A percentile compares a stretch with the other conserved stretches of the same genome.
These are phyloP conservation scores for Notarius quadriscutis DNA, from an alignment of 2,113 vertebrate species.

Conservation along the genomic window DNA sequence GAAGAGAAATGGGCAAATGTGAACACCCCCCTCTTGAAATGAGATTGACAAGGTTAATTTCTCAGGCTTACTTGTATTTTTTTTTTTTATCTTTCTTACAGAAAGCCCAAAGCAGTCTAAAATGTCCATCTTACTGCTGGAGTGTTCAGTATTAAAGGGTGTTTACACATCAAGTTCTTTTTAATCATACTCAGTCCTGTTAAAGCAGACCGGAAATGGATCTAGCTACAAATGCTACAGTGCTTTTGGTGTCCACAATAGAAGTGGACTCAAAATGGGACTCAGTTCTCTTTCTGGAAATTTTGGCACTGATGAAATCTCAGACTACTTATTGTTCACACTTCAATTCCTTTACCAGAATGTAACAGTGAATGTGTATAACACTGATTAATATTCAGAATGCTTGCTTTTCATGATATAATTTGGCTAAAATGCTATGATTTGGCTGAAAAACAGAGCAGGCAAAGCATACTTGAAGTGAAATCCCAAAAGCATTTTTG, in stretches of 20 bases:
- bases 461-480: not conserved
- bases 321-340: not conserved
- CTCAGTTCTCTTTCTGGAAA: not conserved
- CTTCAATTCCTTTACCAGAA: not conserved
- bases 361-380: not conserved
- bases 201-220: not conserved
- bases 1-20: slow-evolving; percentile 38
- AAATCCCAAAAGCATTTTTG: not conserved
- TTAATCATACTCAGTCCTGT: not conserved
- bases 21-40: slow-evolving; percentile 43
- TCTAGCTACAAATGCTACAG: not conserved
- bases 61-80: slow-evolving; percentile 39
- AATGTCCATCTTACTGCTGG: not conserved
- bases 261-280: not conserved
- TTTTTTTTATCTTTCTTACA: slow-evolving; percentile 23
- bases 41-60: slow-evolving; percentile 56
- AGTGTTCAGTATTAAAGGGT: not conserved
- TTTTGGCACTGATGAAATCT: not conserved
- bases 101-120: slow-evolving; percentile 5
- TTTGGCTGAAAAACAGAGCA: too few species aligned
- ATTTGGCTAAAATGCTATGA: not conserved
- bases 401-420: not conserved
- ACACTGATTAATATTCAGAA: not conserved
- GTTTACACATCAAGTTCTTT: not conserved
- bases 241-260: not conserved